Evolutionary conservation across 1,140 invertebrate genomes (phyloP).

Genomic region (Stenopsyche tienmushanensis): DNA sequence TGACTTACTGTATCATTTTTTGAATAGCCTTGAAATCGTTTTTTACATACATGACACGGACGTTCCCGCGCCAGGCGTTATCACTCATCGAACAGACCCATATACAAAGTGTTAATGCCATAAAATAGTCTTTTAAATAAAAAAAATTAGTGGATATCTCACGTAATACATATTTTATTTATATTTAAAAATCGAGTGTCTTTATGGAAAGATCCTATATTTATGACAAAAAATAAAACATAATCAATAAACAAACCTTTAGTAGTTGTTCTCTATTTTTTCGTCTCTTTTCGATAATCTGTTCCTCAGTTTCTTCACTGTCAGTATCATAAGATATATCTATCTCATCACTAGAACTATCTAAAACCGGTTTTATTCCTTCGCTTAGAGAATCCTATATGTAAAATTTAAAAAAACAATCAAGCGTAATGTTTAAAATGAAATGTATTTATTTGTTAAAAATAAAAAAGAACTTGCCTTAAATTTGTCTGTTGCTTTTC

Average conservation of each 20-base stretch:
- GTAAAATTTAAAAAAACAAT: not conserved
- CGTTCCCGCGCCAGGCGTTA: too few relatives aligned
- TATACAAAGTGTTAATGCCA: too few relatives aligned
- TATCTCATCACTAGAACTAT: constrained; percentile 59
- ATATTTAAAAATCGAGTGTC: too few relatives aligned
- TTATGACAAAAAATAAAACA: too few relatives aligned
- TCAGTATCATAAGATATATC: constrained; percentile 76
- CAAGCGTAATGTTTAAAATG: not conserved
- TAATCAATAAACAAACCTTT: constrained; percentile 72
- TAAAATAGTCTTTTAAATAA: too few relatives aligned
- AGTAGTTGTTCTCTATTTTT: constrained; percentile 88
- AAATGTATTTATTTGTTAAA: not conserved
- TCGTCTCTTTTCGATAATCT: constrained; percentile 86
- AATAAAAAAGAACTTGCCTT: constrained; percentile 34
- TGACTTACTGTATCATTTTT: too few relatives aligned
- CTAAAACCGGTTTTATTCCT: constrained; percentile 60
- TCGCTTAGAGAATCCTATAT: constrained; percentile 80
- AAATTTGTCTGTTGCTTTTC: constrained; percentile 47
- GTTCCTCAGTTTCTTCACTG: constrained; percentile 92
- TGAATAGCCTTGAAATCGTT: too few relatives aligned
- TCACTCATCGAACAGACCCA: too few relatives aligned
- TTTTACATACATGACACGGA: too few relatives aligned
- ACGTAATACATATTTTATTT: too few relatives aligned
- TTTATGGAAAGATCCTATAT: too few relatives aligned
- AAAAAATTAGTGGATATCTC: too few relatives aligned